Conservation (phyloP, 2,113 vertebrate genomes). For the Petromus typicus region DNA sequence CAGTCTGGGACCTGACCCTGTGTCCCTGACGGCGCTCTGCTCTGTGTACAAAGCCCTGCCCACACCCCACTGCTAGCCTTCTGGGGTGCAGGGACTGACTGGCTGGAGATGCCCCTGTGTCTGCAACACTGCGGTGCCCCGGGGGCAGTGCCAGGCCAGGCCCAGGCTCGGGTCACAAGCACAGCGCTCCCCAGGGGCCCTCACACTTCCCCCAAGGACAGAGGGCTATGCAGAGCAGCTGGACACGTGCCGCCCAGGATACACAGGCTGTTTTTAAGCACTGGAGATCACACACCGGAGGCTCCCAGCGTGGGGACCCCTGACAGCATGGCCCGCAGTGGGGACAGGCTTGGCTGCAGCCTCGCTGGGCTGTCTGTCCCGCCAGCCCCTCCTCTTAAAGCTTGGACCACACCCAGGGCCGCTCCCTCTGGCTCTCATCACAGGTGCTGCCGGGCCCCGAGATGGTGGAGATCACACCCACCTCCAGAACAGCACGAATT, state of each 20-base stretch:
- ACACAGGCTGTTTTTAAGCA: neutral
- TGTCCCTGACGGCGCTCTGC: neutral
- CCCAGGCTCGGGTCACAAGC: neutral
- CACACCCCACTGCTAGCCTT: too few species aligned
- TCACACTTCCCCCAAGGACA: accelerated
- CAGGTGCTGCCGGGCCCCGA: too few species aligned
- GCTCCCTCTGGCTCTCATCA: neutral
- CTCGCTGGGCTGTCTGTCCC: neutral
- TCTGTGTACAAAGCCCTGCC: neutral
- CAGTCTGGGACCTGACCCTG: neutral
- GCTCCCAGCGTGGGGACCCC: neutral
- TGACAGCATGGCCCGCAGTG: neutral
- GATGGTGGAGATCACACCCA: neutral
- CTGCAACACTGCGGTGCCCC: neutral
- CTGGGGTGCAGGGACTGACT: neutral
- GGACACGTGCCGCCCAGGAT: accelerated
- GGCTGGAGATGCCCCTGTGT: neutral
- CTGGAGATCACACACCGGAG: neutral
- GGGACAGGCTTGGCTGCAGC: neutral
- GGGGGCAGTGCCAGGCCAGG: neutral
- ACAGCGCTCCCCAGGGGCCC: accelerated
- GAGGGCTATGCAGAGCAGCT: accelerated
- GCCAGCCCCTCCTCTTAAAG: neutral
- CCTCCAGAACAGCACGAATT: slow-evolving; percentile 37
- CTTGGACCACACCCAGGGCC: neutral